These are phyloP conservation scores for Lethenteron camtschaticum DNA, from an alignment of 2,113 vertebrate species.

Conservation along the genomic window DNA sequence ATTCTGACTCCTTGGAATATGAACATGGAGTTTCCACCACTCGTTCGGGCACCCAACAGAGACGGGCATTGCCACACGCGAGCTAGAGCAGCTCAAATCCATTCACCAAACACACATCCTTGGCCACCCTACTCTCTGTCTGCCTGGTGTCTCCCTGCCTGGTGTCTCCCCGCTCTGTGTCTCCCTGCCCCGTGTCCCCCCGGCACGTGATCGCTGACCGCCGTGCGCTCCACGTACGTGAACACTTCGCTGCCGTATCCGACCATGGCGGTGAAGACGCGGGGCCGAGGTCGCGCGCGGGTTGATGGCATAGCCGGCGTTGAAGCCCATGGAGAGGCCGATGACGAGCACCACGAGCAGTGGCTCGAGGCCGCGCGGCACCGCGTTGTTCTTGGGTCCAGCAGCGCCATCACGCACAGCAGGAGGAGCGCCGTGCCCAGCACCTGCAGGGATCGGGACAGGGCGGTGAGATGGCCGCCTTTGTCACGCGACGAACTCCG, in stretches of 20 bases:
- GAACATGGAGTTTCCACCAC: too few species aligned
- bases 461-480: too few species aligned
- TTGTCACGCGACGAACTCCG: too few species aligned
- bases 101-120: too few species aligned
- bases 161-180: too few species aligned
- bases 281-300: constrained; percentile 43
- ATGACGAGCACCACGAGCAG: constrained; percentile 30
- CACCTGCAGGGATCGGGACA: constrained; percentile 19
- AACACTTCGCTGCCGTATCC: constrained; percentile 55
- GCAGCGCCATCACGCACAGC: constrained; percentile 27
- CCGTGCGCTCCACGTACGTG: constrained; percentile 18
- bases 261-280: constrained; percentile 42
- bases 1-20: too few species aligned
- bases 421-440: constrained; percentile 34
- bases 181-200: not conserved
- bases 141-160: too few species aligned
- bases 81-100: too few species aligned
- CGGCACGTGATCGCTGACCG: not conserved
- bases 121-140: too few species aligned
- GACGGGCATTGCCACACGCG: too few species aligned
- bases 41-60: too few species aligned
- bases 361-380: constrained; percentile 30
- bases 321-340: constrained; percentile 31
- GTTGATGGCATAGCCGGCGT: constrained; percentile 48
- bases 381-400: constrained; percentile 29